Evolutionary conservation across 2,113 vertebrate species (phyloP), one percentile per base, ranked within the genome.

Genomic region (Argyrosomus japonicus): DNA sequence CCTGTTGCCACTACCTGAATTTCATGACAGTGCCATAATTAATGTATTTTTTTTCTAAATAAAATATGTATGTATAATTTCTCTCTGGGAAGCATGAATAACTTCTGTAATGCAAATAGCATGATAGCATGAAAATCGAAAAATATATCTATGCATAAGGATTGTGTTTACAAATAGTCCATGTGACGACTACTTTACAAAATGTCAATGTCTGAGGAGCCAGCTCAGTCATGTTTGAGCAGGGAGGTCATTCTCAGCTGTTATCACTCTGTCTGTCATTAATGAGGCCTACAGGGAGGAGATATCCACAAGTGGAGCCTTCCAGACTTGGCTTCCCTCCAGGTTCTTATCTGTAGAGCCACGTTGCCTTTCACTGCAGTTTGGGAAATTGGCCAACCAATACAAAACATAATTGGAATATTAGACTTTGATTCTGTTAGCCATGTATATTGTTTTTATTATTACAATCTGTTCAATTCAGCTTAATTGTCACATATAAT

Each of bases 211-310:
- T 79, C 32, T 88, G 73, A 71, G 68, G 25, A 89, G 58, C 40
- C 62, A 73, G 32, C 25, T 69, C 57, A 73, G 69, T 56, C 17
- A 13, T 83, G 79, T 90, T 89, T 86, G 81, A 84, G 68, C 68
- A 83, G 75, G 58, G 64, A 82, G 87, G 72, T 86, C 73, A 79
- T 71, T 77, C 77, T 79, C 68, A 90, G 87, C 89, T 76, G 81
- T 91, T 93, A 91, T 93, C 88, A 63, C 51, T 2, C 13, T 12
- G 36, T 67, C 79, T 65, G 87, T 87, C 29, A 43, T 51, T 70
- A 54, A 48, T 63, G 81, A 68, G 79, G 51, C 70, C 85, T 53
- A 61, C 74, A 77, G 81, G 51, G 56, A 77, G 77, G 21, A 84
- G 63, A 84, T 73, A 50, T 43, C 48, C 79, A 68, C 47, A 47